Evolutionary conservation across 1,140 invertebrate genomes (phyloP).

Genomic region (Achatina immaculata): DNA sequence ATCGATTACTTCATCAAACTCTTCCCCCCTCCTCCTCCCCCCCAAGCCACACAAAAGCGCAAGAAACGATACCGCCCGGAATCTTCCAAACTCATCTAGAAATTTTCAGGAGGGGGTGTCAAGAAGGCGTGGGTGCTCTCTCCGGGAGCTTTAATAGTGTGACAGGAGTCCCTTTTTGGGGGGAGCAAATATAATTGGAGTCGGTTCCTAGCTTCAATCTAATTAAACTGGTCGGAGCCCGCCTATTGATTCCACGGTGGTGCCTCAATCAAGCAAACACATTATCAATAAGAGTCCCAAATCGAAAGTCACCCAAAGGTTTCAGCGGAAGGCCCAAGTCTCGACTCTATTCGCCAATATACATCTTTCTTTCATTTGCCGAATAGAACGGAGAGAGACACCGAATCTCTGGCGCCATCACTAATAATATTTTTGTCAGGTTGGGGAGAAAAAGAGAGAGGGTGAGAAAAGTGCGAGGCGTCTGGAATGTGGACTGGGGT

Average conservation of each 20-base stretch:
- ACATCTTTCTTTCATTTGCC: constrained; percentile 32
- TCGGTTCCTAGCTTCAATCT: constrained; percentile 29
- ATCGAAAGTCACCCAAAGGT: constrained; percentile 27
- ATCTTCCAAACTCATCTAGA: not conserved
- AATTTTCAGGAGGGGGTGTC: not conserved
- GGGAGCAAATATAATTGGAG: constrained; percentile 33
- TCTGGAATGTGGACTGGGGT: not conserved
- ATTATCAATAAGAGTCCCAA: constrained; percentile 30
- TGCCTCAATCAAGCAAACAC: constrained; percentile 25
- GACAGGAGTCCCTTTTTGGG: constrained; percentile 8
- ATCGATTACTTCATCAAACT: not conserved
- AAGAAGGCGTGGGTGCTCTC: not conserved
- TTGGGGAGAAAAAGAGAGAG: not conserved
- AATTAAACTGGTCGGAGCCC: constrained; percentile 26
- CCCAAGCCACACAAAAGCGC: not conserved
- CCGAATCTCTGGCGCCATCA: constrained; percentile 12
- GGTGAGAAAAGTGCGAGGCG: not conserved
- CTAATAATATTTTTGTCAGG: constrained; percentile 8
- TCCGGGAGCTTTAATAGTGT: constrained; percentile 25
- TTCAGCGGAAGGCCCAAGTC: not conserved
- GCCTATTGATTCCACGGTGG: not conserved
- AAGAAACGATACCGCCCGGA: not conserved
- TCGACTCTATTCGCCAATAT: constrained; percentile 19
- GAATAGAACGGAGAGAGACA: constrained; percentile 1
- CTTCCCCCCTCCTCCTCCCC: not conserved